Percentiles rank a stretch among this genome's conserved stretches.
Evolutionary conservation across 2,888 invertebrate genomes (phyloP).

Genomic region (Malthinus seriepunctatus): DNA sequence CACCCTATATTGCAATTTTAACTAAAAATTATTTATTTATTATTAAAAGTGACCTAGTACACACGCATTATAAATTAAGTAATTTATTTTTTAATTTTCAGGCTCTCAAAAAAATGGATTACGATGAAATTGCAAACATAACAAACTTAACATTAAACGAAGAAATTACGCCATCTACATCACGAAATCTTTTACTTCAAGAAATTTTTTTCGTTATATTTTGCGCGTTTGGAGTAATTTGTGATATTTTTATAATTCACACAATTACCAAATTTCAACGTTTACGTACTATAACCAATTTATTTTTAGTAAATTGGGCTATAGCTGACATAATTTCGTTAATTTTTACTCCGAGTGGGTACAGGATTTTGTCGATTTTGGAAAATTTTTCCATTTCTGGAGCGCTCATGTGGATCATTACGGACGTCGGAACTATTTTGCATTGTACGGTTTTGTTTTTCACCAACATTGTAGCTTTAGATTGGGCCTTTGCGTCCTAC

Average conservation of each 20-base stretch:
- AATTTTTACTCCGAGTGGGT: slow-evolving; percentile 4
- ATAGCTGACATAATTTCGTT: slow-evolving; percentile 7
- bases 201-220: slow-evolving; percentile 1
- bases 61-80: too few relatives aligned
- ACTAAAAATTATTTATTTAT: too few relatives aligned
- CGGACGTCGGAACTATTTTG: not conserved
- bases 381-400: not conserved
- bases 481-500: slow-evolving; percentile 2
- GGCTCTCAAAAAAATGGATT: not conserved
- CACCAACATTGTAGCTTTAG: not conserved
- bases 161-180: not conserved
- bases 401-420: not conserved
- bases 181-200: not conserved
- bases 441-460: not conserved
- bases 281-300: slow-evolving; percentile 2
- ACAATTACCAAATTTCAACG: slow-evolving; percentile 8
- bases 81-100: too few relatives aligned
- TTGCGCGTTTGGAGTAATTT: not conserved
- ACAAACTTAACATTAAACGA: not conserved
- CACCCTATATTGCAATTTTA: too few relatives aligned
- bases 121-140: not conserved
- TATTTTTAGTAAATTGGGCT: slow-evolving; percentile 14
- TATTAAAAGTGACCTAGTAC: too few relatives aligned
- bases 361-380: not conserved
- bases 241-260: slow-evolving; percentile 2